phyloP scores from a whole-genome alignment of 2,888 invertebrate species.

The Rhopalosiphum nymphaeae region DNA sequence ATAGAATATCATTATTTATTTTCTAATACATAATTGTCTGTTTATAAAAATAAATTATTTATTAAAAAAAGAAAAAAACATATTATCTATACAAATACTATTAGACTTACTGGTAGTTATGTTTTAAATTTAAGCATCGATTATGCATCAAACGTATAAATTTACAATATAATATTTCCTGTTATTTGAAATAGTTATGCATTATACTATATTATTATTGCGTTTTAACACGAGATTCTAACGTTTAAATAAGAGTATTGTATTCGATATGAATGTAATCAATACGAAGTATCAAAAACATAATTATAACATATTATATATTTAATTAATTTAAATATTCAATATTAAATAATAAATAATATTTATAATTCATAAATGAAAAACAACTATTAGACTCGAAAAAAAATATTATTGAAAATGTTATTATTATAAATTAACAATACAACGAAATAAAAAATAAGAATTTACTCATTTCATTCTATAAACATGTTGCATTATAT shows the following conservation, averaged over 20 bases:
- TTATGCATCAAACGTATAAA: background rate
- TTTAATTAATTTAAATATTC: background rate
- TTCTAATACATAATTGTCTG: background rate
- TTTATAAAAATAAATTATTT: background rate
- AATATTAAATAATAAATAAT: background rate
- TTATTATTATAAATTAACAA: background rate
- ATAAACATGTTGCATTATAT: background rate
- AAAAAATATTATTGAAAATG: background rate
- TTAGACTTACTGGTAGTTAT: background rate
- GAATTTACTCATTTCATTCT: background rate
- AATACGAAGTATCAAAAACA: background rate
- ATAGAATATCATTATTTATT: background rate
- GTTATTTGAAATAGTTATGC: conserved; percentile 1
- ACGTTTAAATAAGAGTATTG: background rate
- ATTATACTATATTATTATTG: background rate
- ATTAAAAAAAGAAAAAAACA: background rate
- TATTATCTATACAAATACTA: background rate
- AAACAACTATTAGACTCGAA: background rate
- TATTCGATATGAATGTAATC: background rate
- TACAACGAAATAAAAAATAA: background rate
- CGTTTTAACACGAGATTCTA: background rate
- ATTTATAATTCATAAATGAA: background rate
- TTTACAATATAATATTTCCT: conserved; percentile 24
- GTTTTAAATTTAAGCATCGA: background rate
- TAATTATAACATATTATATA: background rate